These are phyloP conservation scores for Zelostemma sp. DNA, from an alignment of 1,140 invertebrate species.

Conservation along the genomic window DNA sequence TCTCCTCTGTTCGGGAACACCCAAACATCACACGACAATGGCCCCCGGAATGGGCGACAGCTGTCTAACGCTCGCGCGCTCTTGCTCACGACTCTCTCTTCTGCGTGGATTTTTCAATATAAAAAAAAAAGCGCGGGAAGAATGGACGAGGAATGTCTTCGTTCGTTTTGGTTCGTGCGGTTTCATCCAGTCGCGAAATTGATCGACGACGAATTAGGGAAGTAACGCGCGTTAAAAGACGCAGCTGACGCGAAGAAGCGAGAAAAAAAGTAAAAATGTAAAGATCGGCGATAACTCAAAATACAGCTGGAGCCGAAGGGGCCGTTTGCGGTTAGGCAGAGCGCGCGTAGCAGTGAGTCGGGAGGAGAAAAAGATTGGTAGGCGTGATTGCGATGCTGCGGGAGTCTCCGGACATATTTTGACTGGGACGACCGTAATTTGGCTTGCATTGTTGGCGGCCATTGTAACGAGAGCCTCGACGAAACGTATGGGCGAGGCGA, in stretches of 20 bases:
- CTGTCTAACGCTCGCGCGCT: constrained; percentile 61
- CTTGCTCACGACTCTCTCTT: constrained; percentile 27
- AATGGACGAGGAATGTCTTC: constrained; percentile 39
- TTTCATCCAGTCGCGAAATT: too few relatives aligned
- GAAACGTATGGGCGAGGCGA: constrained; percentile 41
- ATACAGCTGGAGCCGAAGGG: constrained; percentile 61
- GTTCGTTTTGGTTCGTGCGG: too few relatives aligned
- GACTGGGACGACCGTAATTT: constrained; percentile 65
- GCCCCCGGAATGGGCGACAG: constrained; percentile 65
- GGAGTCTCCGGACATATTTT: constrained; percentile 58
- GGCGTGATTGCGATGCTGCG: constrained; percentile 51
- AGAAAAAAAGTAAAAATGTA: constrained; percentile 63
- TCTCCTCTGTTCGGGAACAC: constrained; percentile 67
- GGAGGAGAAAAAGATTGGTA: constrained; percentile 38
- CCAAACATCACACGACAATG: constrained; percentile 68
- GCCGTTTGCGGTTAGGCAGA: constrained; percentile 57
- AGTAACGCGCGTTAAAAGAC: constrained; percentile 32
- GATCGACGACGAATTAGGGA: constrained; percentile 18
- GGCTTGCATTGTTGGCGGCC: constrained; percentile 55
- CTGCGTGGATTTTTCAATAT: constrained; percentile 40
- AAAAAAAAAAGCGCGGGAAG: constrained; percentile 19
- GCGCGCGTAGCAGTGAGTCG: constrained; percentile 28
- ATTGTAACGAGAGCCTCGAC: constrained; percentile 52
- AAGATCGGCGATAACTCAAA: constrained; percentile 66
- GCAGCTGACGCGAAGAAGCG: constrained; percentile 25